These are phyloP conservation scores for Clunio marinus DNA, from an alignment of 2,888 invertebrate species.

Conservation along the genomic window DNA sequence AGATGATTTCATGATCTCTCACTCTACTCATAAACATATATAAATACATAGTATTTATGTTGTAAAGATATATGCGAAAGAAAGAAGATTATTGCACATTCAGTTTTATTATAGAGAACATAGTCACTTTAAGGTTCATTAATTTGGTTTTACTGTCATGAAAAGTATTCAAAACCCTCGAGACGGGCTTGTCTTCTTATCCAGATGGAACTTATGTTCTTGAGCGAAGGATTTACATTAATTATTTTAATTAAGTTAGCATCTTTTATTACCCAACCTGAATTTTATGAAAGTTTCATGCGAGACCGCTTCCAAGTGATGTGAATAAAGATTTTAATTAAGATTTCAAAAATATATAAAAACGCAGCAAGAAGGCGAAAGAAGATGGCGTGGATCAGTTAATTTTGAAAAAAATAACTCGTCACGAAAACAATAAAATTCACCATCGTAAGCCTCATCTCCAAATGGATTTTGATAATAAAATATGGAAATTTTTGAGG, in stretches of 20 bases:
- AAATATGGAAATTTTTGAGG: constrained; percentile 30
- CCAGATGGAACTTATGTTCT: neutral
- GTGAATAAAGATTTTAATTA: neutral
- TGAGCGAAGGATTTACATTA: neutral
- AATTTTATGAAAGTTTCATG: neutral
- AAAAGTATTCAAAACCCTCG: neutral
- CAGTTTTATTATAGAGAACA: too few species aligned
- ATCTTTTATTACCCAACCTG: neutral
- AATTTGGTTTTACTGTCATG: neutral
- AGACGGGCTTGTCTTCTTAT: neutral
- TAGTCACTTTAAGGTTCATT: neutral
- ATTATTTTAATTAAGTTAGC: neutral
- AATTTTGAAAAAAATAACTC: neutral
- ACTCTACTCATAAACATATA: too few species aligned
- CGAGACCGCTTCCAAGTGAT: neutral
- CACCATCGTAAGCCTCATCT: neutral
- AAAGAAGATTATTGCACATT: too few species aligned
- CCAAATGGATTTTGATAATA: constrained; percentile 31
- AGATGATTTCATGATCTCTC: too few species aligned
- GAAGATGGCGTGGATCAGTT: neutral
- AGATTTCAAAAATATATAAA: too few species aligned
- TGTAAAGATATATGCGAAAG: too few species aligned
- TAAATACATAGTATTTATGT: too few species aligned
- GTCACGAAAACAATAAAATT: neutral
- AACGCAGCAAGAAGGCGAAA: neutral